These are phyloP conservation scores for Dipodomys merriami DNA, from an alignment of 2,113 vertebrate genomes.

Conservation along the genomic window DNA sequence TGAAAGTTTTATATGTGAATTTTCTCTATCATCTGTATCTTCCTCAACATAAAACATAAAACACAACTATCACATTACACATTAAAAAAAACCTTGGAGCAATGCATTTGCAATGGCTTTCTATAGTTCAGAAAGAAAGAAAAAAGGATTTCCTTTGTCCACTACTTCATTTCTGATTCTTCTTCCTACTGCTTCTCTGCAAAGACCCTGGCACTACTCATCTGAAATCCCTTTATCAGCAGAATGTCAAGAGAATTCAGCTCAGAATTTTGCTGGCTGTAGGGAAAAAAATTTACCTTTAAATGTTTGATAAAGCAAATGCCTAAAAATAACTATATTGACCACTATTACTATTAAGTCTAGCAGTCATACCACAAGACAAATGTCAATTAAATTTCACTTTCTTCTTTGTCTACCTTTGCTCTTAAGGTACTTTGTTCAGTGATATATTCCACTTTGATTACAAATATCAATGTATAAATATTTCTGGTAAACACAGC, in stretches of 20 bases:
- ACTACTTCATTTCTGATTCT: slow-evolving; percentile 24
- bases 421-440: slow-evolving; percentile 15
- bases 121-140: background rate
- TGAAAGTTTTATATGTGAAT: background rate
- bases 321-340: slow-evolving; percentile 72
- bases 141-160: background rate
- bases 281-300: slow-evolving; percentile 70
- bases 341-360: slow-evolving; percentile 42
- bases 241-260: slow-evolving; percentile 68
- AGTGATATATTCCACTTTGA: background rate
- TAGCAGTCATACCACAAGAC: background rate
- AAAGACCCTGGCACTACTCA: slow-evolving; percentile 18
- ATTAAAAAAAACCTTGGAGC: background rate
- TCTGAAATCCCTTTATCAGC: slow-evolving; percentile 70
- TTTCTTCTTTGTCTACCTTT: slow-evolving; percentile 1
- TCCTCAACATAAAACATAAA: slow-evolving; percentile 48
- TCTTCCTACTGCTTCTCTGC: background rate
- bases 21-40: background rate
- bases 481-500: background rate
- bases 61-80: background rate
- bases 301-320: slow-evolving; percentile 77
- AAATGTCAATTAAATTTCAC: slow-evolving; percentile 40
- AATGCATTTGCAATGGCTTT: background rate
- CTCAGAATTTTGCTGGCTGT: slow-evolving; percentile 64
- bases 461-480: background rate